These are phyloP conservation scores for Mormyrus lacerda DNA, from an alignment of 2,113 vertebrate species.

Conservation along the genomic window DNA sequence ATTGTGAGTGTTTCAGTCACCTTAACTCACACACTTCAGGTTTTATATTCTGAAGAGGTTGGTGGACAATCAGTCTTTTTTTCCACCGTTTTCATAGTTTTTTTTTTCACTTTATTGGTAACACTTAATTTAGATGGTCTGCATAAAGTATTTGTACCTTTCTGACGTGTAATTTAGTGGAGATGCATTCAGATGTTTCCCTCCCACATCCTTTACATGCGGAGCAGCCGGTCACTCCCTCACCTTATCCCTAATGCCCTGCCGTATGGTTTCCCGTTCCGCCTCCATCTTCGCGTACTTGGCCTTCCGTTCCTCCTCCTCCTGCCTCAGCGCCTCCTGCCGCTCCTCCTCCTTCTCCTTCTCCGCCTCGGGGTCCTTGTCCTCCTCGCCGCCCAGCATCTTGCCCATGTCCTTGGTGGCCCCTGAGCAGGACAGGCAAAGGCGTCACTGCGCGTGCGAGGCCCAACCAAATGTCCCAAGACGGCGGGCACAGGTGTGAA, in stretches of 20 bases:
- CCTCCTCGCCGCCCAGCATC: constrained; percentile 92
- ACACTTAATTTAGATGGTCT: background rate
- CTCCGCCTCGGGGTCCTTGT: constrained; percentile 92
- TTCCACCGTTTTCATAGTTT: background rate
- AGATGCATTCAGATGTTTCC: too few species aligned
- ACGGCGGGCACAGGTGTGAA: background rate
- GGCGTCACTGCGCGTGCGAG: background rate
- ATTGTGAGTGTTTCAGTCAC: background rate
- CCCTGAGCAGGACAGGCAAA: constrained; percentile 54
- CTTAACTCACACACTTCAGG: background rate
- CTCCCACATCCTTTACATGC: background rate
- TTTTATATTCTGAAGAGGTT: background rate
- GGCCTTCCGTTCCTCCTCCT: constrained; percentile 95
- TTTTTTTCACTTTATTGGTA: background rate
- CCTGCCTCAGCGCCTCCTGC: constrained; percentile 89
- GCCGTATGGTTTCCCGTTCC: constrained; percentile 88
- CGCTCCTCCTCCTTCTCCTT: constrained; percentile 89
- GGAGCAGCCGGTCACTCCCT: background rate
- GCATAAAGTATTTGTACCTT: background rate
- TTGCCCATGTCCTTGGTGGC: constrained; percentile 95
- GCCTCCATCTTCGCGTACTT: constrained; percentile 96
- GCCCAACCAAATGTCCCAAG: background rate
- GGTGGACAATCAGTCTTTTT: background rate
- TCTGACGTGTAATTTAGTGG: background rate
- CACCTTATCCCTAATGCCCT: constrained; percentile 98